Evolutionary conservation across 2,797 vertebrate genomes (phyloP), one percentile per base, ranked within the genome.

Genomic region (Pterois miles): DNA sequence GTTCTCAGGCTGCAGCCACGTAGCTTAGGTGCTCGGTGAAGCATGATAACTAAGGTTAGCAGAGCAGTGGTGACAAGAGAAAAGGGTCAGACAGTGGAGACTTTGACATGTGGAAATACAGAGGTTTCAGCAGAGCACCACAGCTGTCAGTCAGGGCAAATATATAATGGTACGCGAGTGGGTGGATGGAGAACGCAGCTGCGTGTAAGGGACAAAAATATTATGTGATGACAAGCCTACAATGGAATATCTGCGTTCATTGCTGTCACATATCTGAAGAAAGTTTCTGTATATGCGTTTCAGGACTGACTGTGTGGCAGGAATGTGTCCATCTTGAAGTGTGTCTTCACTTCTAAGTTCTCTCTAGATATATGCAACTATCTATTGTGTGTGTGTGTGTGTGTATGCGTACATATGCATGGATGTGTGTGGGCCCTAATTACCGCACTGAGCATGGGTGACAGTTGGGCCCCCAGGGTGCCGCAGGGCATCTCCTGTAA

Each of bases 391-490:
- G 29, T 33, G 38, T 58, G 22, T 53, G 46, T 65, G 63, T 20
- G 54, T 73, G 63, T 60, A 53, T 72, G 27, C 38, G 29, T 67
- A 34, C 68, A 34, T 78, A 72, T 73, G 29, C n/a, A 74, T 68
- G 70, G 29, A 57, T 84, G 80, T 89, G 85, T 83, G 85, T 80
- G 88, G 86, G 80, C 84, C 88, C 93, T 95, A 95, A 95, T 95
- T 94, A 95, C 91, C 78, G 88, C 87, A 87, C 80, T 90, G 90
- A 94, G 92, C 88, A 89, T 89, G 91, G 93, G 92, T 93, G 94
- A 93, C 94, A 95, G 93, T 93, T 88, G 86, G 90, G 92, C 94
- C 93, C 91, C 89, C 82, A 90, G 92, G 91, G 91, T 92, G 91
- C 95, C 78, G 73, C 88, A 74, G 94, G 94, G 91, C 93, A 94